Evolutionary conservation across 1,140 invertebrate species (phyloP).

Genomic region (Drosophila truncata): DNA sequence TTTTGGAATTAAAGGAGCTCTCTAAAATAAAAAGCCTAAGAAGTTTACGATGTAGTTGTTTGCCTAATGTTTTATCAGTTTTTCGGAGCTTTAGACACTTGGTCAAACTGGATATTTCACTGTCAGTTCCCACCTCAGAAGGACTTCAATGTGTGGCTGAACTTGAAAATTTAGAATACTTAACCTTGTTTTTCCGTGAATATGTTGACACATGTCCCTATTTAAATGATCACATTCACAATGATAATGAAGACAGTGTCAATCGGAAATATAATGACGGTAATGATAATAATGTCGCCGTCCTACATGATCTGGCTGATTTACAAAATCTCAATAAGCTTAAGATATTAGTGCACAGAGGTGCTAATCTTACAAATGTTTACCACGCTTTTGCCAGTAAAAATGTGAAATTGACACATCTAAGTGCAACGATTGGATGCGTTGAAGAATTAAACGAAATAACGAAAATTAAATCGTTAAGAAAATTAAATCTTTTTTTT

Average conservation of each 20-base stretch:
- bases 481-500: not conserved
- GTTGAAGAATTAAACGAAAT: not conserved
- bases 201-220: too few species aligned
- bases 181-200: not conserved
- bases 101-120: not conserved
- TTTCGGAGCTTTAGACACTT: not conserved
- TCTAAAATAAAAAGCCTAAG: not conserved
- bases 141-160: not conserved
- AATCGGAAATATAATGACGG: too few species aligned
- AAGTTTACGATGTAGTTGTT: too few species aligned
- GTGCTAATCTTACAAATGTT: not conserved
- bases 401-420: not conserved
- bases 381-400: not conserved
- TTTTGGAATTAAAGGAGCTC: too few species aligned
- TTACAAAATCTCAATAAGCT: not conserved
- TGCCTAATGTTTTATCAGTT: too few species aligned
- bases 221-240: too few species aligned
- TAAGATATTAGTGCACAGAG: not conserved
- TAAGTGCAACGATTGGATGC: not conserved
- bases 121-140: too few species aligned
- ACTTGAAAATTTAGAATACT: not conserved
- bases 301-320: not conserved
- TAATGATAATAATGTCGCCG: too few species aligned
- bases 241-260: too few species aligned
- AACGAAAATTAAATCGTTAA: slow-evolving; percentile 1